Evolutionary conservation across 2,888 invertebrate species (phyloP).

Genomic region (Onchidella celtica): DNA sequence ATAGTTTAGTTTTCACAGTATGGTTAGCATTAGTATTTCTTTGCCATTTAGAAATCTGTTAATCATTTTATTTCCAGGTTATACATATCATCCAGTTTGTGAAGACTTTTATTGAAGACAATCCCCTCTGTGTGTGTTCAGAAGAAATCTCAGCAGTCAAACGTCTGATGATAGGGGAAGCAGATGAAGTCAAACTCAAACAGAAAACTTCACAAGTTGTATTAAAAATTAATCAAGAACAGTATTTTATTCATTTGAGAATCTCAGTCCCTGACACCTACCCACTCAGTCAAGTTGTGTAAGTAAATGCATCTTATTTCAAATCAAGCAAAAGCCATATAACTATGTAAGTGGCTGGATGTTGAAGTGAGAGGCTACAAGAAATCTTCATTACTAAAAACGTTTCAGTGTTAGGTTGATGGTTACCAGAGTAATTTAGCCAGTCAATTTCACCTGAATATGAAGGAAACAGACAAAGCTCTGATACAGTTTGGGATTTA

Average conservation of each 20-base stretch:
- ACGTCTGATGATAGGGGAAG: constrained; percentile 79
- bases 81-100: constrained; percentile 84
- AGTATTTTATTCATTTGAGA: constrained; percentile 84
- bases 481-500: no score
- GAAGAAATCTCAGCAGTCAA: constrained; percentile 86
- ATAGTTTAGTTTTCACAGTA: no score
- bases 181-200: constrained; percentile 85
- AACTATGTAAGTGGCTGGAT: no score
- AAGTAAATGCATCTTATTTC: constrained; percentile 55
- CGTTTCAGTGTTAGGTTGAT: no score
- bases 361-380: no score
- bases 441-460: no score
- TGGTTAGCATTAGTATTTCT: no score
- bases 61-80: constrained; percentile 80
- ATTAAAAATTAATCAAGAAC: constrained; percentile 83
- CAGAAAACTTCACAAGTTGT: constrained; percentile 85
- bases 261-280: constrained; percentile 85
- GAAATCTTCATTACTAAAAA: no score
- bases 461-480: no score
- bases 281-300: constrained; percentile 83
- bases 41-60: no score
- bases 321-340: no score
- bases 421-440: no score
- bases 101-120: constrained; percentile 85
- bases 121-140: constrained; percentile 87